Percentiles rank a stretch among this genome's conserved stretches.
Conservation (phyloP, 2,888 invertebrate genomes). For the Oxystoma pomonae region DNA sequence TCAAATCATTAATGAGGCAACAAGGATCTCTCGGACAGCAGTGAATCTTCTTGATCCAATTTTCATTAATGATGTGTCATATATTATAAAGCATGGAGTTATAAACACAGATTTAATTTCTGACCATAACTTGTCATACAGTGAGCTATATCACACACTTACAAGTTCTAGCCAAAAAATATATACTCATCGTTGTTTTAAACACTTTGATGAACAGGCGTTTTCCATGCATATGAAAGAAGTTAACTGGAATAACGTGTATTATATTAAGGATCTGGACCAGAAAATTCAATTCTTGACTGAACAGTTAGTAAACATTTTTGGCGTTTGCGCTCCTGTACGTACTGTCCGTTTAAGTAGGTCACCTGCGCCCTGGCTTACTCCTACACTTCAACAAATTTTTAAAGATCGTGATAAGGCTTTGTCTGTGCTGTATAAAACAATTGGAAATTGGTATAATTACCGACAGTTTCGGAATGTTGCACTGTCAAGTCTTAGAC, state of each 20-base stretch:
- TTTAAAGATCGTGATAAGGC: slow-evolving; percentile 1
- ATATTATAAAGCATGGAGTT: neutral
- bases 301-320: neutral
- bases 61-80: neutral
- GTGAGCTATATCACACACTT: neutral
- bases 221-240: neutral
- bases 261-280: neutral
- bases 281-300: neutral
- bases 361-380: neutral
- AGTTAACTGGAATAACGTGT: neutral
- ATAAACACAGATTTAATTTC: slow-evolving; percentile 2
- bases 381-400: neutral
- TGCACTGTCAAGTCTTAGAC: neutral
- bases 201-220: neutral
- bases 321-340: neutral
- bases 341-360: neutral
- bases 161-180: neutral
- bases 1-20: slow-evolving; percentile 1
- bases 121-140: neutral
- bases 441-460: neutral
- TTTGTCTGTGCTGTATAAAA: too few species aligned
- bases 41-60: neutral
- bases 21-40: neutral
- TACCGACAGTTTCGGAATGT: neutral
- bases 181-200: slow-evolving; percentile 1